A percentile compares a stretch with the other conserved stretches of the same genome.
phyloP scores from a whole-genome alignment of 2,113 vertebrate genomes.

The Australoheros scitulus region DNA sequence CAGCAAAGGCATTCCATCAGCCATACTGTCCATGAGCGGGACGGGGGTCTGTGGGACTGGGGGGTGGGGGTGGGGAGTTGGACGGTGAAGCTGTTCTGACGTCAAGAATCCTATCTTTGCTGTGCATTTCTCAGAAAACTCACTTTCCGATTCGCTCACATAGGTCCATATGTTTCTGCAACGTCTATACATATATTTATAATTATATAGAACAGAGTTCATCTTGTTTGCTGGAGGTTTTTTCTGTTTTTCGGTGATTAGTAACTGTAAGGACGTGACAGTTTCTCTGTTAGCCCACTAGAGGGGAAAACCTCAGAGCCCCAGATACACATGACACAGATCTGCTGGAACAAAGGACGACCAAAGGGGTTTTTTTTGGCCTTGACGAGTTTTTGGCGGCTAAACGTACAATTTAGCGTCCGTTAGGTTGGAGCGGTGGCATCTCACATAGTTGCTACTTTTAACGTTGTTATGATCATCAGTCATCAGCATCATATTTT shows the following conservation, averaged over 20 bases:
- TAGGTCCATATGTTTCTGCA: slow-evolving; percentile 76
- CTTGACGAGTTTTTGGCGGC: slow-evolving; percentile 67
- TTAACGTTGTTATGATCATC: slow-evolving; percentile 68
- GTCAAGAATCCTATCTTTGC: slow-evolving; percentile 59
- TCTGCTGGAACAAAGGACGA: slow-evolving; percentile 69
- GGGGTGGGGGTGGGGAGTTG: too few relatives aligned
- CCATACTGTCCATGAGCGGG: slow-evolving; percentile 50
- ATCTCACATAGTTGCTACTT: slow-evolving; percentile 75
- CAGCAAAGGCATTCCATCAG: slow-evolving; percentile 42
- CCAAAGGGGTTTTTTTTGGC: slow-evolving; percentile 68
- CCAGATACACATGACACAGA: slow-evolving; percentile 70
- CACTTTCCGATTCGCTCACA: slow-evolving; percentile 44
- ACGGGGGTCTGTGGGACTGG: slow-evolving; percentile 8
- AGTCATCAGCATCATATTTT: slow-evolving; percentile 46
- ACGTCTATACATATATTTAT: slow-evolving; percentile 81
- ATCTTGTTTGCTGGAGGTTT: slow-evolving; percentile 68
- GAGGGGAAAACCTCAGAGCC: slow-evolving; percentile 38
- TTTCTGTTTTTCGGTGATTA: slow-evolving; percentile 69
- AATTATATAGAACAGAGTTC: slow-evolving; percentile 77
- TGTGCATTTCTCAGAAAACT: slow-evolving; percentile 38
- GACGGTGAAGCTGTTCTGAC: slow-evolving; percentile 53
- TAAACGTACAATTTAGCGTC: slow-evolving; percentile 74
- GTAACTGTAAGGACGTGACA: slow-evolving; percentile 64
- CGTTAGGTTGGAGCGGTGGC: slow-evolving; percentile 61
- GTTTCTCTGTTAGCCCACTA: slow-evolving; percentile 62